Evolutionary conservation across 2,113 vertebrate species (phyloP), one percentile per base, ranked within the genome.

Genomic region (Willisornis vidua): DNA sequence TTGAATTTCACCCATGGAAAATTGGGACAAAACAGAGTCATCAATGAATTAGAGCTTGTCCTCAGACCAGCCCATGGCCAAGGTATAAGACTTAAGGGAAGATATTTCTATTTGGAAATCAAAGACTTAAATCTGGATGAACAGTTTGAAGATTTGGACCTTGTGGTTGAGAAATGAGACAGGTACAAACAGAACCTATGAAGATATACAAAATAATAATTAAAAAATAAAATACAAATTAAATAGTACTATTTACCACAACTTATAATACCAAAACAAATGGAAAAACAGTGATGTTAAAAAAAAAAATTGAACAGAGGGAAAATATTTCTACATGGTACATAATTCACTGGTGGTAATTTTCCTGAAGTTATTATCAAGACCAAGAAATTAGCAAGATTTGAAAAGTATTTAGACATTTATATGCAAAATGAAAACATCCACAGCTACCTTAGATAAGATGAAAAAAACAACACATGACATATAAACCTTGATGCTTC

Each of bases 351-450:
- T 1, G 6, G 35, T 41, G n/a, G 8, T 55, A n/a, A 58, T 88
- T 85, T 70, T 87, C 41, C 90, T 76, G 35, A 52, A 85, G 52
- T 49, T 73, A 79, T 87, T 85, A 90, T 24, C 14, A 88, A 90
- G n/a, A 85, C 49, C 26, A 87, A 90, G 54, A 76, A 54, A 59
- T 87, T 68, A 76, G 22, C n/a, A 92, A 85, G 62, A 66, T 58
- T 83, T 49, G 66, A 58, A 95, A 90, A 58, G 49, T 67, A 92
- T 93, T 94, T 76, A 95, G 67, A 68, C 25, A 62, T 62, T 88
- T 76, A 90, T 79, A 62, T 73, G 70, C 52, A 68, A 65, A 87
- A 87, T 74, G 41, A 89, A 29, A 89, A 91, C 35, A 92, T 82
- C 51, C 73, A 78, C 57, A 74, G 29, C 13, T 65, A 78, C 65